Percentiles rank a stretch among this genome's conserved stretches.
These are phyloP conservation scores for Eidolon helvum DNA, from an alignment of 2,113 vertebrate species.

Conservation along the genomic window DNA sequence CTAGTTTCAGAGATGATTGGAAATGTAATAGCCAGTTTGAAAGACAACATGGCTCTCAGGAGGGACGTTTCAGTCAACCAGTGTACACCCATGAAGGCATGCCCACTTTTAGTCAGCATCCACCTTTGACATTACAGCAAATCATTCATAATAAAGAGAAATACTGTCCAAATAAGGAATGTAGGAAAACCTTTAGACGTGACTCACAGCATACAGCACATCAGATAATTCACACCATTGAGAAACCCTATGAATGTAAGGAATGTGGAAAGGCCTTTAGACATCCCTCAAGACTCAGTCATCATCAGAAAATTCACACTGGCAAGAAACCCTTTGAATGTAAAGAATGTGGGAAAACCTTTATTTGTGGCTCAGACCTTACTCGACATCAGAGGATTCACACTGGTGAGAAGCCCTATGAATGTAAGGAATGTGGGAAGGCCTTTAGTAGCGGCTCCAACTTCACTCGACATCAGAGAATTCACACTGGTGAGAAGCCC, in stretches of 20 bases:
- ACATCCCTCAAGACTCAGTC: constrained; percentile 74
- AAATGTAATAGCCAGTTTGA: constrained; percentile 50
- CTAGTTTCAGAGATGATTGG: constrained; percentile 1
- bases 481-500: constrained; percentile 79
- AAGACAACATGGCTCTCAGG: constrained; percentile 44
- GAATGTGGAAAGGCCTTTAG: constrained; percentile 71
- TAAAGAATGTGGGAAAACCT: constrained; percentile 78
- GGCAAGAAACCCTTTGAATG: constrained; percentile 79
- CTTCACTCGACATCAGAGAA: constrained; percentile 73
- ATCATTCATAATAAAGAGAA: constrained; percentile 60
- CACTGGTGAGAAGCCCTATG: constrained; percentile 78
- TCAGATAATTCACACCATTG: constrained; percentile 42
- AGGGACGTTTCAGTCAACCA: constrained; percentile 36
- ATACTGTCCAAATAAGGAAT: constrained; percentile 46
- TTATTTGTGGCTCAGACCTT: constrained; percentile 73
- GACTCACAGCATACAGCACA: constrained; percentile 39
- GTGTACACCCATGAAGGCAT: constrained; percentile 20
- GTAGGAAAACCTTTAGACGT: constrained; percentile 37
- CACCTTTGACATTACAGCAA: constrained; percentile 61
- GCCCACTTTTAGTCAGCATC: constrained; percentile 37
- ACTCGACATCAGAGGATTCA: constrained; percentile 78
- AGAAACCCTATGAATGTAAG: constrained; percentile 72
- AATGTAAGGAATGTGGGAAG: constrained; percentile 77
- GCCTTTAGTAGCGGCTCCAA: constrained; percentile 74
- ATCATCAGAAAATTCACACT: constrained; percentile 79